phyloP scores from a whole-genome alignment of 2,888 invertebrate genomes.

The Drosophila meridiana region DNA sequence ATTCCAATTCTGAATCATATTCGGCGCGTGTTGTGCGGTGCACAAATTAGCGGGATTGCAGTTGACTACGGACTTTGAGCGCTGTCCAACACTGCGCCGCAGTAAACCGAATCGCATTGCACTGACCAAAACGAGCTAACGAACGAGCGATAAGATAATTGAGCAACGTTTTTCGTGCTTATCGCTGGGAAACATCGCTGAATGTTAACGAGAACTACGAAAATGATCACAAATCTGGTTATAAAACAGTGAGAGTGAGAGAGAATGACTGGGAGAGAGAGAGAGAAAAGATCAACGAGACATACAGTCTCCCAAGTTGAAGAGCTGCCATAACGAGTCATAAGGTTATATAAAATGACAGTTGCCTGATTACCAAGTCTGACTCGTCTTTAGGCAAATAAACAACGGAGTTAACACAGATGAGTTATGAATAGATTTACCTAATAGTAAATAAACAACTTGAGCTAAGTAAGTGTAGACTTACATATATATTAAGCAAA shows the following conservation, averaged over 20 bases:
- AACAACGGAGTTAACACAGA: constrained; percentile 1
- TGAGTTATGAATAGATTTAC: constrained; percentile 5
- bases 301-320: constrained; percentile 27
- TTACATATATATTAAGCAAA: not conserved
- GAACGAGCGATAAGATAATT: constrained; percentile 40
- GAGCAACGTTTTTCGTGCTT: constrained; percentile 25
- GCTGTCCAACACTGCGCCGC: constrained; percentile 16
- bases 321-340: constrained; percentile 15
- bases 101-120: constrained; percentile 1
- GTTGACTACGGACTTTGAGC: constrained; percentile 42
- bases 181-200: constrained; percentile 36
- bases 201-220: not conserved
- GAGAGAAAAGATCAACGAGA: constrained; percentile 5
- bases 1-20: constrained; percentile 44
- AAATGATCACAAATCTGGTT: constrained; percentile 10
- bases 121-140: not conserved
- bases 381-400: constrained; percentile 4
- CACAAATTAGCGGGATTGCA: constrained; percentile 25
- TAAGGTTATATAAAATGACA: constrained; percentile 15
- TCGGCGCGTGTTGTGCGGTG: constrained; percentile 33
- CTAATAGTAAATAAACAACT: not conserved
- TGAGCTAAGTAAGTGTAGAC: not conserved
- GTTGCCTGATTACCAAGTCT: not conserved
- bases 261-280: not conserved
- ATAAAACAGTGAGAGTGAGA: not conserved